A percentile compares a stretch with the other conserved stretches of the same genome.
These are phyloP conservation scores for Paratilapia polleni DNA, from an alignment of 2,113 vertebrate species.

Conservation along the genomic window DNA sequence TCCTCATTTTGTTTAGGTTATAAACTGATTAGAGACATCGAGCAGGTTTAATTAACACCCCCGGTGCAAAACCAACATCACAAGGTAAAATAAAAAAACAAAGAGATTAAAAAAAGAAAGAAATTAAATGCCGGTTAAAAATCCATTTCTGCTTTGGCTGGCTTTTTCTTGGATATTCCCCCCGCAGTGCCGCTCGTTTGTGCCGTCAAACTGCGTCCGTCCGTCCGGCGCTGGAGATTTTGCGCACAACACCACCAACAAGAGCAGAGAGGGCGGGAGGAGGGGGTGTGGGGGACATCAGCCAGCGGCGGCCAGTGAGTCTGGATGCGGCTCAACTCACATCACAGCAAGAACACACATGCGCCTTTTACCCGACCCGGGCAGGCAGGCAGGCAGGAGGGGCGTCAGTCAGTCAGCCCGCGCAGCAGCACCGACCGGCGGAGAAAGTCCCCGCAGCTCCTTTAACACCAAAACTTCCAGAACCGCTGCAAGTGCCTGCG, in stretches of 20 bases:
- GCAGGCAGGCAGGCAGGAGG: conserved; percentile 6
- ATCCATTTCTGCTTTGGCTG: conserved; percentile 76
- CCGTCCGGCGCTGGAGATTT: conserved; percentile 83
- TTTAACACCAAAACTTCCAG: conserved; percentile 64
- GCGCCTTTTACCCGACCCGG: conserved; percentile 45
- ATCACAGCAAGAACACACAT: conserved; percentile 62
- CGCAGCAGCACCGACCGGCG: conserved; percentile 2
- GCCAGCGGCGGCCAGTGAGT: conserved; percentile 80
- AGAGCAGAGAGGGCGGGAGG: conserved; percentile 3
- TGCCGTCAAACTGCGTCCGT: conserved; percentile 73
- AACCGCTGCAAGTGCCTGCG: conserved; percentile 1
- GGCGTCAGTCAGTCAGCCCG: background rate
- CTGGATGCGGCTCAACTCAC: conserved; percentile 70
- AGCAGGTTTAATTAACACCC: conserved; percentile 75
- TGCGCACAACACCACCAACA: conserved; percentile 82
- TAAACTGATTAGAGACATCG: conserved; percentile 88
- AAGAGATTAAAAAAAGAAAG: conserved; percentile 1
- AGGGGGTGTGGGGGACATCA: conserved; percentile 61
- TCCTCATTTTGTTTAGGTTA: conserved; percentile 93
- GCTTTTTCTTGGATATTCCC: conserved; percentile 55
- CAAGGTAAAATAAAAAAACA: conserved; percentile 9
- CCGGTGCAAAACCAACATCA: conserved; percentile 62
- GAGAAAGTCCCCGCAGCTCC: conserved; percentile 3
- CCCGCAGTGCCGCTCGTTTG: conserved; percentile 85
- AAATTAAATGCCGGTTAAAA: conserved; percentile 72